Percentiles rank a stretch among this genome's conserved stretches.
Conservation (phyloP, 2,113 vertebrate genomes). For the Eidolon helvum region DNA sequence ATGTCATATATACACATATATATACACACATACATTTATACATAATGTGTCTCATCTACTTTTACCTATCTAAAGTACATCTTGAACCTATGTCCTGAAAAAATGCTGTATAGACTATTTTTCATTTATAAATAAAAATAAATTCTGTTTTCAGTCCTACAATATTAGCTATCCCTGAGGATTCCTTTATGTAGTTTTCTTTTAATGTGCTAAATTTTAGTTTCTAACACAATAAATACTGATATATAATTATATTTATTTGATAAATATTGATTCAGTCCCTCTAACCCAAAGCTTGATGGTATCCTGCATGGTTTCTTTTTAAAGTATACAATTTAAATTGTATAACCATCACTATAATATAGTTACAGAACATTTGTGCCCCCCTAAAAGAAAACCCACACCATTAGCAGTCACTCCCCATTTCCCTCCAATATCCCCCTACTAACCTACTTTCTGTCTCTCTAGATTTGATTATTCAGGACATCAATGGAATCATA, state of each 20-base stretch:
- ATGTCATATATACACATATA: neutral
- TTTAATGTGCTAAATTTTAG: neutral
- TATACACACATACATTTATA: no score
- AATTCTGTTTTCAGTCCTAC: neutral
- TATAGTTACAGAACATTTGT: constrained; percentile 4
- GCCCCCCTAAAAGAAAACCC: neutral
- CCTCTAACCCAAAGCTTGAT: neutral
- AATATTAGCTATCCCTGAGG: neutral
- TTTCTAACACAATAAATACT: neutral
- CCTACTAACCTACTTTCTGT: neutral
- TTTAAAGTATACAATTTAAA: neutral
- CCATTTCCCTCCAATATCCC: neutral
- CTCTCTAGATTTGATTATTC: neutral
- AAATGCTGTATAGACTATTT: neutral
- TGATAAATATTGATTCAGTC: neutral
- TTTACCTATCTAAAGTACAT: neutral
- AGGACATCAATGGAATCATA: neutral
- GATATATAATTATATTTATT: neutral
- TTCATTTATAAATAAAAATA: neutral
- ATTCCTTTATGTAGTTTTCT: neutral
- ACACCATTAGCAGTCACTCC: neutral
- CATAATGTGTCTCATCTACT: no score
- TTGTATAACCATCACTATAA: neutral
- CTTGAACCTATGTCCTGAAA: neutral
- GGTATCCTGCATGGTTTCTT: neutral